These are phyloP conservation scores for Mus spicilegus DNA, from an alignment of 2,113 vertebrate species.

Conservation along the genomic window DNA sequence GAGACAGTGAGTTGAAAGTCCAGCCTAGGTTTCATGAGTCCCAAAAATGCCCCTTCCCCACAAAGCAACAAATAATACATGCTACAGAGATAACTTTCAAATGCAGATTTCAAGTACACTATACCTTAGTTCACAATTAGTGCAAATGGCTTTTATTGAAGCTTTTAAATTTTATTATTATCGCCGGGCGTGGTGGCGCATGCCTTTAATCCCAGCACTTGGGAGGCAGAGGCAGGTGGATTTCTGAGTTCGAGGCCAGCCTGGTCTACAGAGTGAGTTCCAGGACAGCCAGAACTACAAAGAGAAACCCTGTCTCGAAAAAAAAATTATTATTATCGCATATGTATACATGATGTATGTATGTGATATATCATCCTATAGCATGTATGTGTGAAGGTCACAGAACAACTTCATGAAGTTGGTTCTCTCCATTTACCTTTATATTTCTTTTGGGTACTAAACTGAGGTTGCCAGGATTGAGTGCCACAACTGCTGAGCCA, in stretches of 20 bases:
- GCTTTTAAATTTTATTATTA: neutral
- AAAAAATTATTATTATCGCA: neutral
- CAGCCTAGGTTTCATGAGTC: neutral
- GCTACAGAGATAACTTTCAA: slow-evolving; percentile 34
- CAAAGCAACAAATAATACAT: neutral
- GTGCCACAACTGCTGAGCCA: neutral
- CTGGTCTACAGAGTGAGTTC: too few species aligned
- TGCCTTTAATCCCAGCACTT: too few species aligned
- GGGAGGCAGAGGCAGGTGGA: too few species aligned
- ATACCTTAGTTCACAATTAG: slow-evolving; percentile 1
- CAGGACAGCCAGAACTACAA: too few species aligned
- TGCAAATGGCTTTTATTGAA: neutral
- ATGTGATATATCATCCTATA: neutral
- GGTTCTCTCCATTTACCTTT: neutral
- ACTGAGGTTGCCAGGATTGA: neutral
- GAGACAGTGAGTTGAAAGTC: neutral
- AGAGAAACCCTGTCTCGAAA: too few species aligned
- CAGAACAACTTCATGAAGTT: neutral
- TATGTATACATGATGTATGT: neutral
- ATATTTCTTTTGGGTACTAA: neutral
- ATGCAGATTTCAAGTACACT: neutral
- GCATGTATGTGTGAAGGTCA: neutral
- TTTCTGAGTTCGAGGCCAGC: too few species aligned
- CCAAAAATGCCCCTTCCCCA: neutral
- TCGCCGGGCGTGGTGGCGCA: too few species aligned